Conservation (phyloP, 2,797 vertebrate genomes). For the Kryptolebias ocellatus region DNA sequence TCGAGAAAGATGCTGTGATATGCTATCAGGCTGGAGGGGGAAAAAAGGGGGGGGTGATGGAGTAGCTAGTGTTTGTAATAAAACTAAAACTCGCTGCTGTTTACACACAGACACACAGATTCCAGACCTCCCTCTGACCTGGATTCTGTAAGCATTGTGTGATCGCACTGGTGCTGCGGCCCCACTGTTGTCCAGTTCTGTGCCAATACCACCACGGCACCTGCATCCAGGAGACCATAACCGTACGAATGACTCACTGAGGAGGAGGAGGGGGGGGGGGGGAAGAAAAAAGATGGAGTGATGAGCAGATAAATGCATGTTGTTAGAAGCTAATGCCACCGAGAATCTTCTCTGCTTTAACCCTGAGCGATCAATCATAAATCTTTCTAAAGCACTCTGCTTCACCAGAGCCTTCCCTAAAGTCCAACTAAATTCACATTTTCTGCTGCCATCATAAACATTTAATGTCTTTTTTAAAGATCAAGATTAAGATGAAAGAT, state of each 20-base stretch:
- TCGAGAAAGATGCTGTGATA: constrained; percentile 22
- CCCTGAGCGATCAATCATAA: constrained; percentile 4
- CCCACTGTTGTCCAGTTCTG: constrained; percentile 92
- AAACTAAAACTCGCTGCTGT: constrained; percentile 21
- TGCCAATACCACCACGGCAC: constrained; percentile 91
- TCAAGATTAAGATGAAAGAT: background rate
- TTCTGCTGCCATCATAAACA: background rate
- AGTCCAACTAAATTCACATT: background rate
- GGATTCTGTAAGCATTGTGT: constrained; percentile 89
- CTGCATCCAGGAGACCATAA: constrained; percentile 93
- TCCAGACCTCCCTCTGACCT: constrained; percentile 75
- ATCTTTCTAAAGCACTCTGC: background rate
- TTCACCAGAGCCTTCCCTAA: background rate
- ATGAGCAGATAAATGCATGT: constrained; percentile 10
- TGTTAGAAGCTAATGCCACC: constrained; percentile 9
- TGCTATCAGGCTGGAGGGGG: constrained; percentile 28
- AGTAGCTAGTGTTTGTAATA: constrained; percentile 25
- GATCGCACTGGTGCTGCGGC: constrained; percentile 90
- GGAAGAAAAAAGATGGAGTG: constrained; percentile 1
- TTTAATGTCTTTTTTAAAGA: background rate
- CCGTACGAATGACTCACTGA: constrained; percentile 97
- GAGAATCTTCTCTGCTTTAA: constrained; percentile 2
- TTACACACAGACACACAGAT: constrained; percentile 11
- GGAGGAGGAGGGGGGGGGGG: background rate
- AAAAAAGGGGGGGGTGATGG: constrained; percentile 7